A percentile compares a stretch with the other conserved stretches of the same genome.
Conservation (phyloP, 2,888 invertebrate genomes). For the Protophormia terraenovae region DNA sequence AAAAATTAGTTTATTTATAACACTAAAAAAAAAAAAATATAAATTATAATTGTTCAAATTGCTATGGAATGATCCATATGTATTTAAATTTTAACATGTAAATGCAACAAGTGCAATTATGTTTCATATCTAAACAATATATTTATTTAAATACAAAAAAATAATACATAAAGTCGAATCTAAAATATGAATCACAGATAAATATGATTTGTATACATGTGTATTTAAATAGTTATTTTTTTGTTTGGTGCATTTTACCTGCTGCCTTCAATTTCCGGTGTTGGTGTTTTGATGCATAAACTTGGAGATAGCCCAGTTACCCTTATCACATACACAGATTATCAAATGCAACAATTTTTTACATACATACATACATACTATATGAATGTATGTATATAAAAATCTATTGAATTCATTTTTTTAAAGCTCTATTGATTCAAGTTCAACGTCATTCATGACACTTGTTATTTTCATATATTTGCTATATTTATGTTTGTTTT, state of each 20-base stretch:
- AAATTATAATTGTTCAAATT: background rate
- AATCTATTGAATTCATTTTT: background rate
- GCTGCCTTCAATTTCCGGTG: constrained; percentile 64
- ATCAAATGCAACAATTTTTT: constrained; percentile 11
- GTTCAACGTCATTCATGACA: constrained; percentile 66
- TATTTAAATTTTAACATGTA: background rate
- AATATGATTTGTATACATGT: background rate
- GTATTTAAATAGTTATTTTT: background rate
- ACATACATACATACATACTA: no score
- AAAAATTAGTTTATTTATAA: no score
- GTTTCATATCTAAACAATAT: background rate
- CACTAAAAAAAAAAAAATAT: no score
- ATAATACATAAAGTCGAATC: no score
- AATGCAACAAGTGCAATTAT: constrained; percentile 4
- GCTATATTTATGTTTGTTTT: constrained; percentile 30
- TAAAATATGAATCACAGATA: background rate
- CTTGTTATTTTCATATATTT: constrained; percentile 12
- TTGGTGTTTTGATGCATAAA: constrained; percentile 50
- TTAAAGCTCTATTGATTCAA: constrained; percentile 59
- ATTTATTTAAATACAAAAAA: no score
- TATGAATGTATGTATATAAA: no score
- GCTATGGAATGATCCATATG: background rate
- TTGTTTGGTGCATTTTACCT: constrained; percentile 35
- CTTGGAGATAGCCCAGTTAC: constrained; percentile 45
- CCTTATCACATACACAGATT: constrained; percentile 6